Percentiles rank a stretch among this genome's conserved stretches.
Evolutionary conservation across 1,140 invertebrate genomes (phyloP).

Genomic region (Parasteatoda tepidariorum): DNA sequence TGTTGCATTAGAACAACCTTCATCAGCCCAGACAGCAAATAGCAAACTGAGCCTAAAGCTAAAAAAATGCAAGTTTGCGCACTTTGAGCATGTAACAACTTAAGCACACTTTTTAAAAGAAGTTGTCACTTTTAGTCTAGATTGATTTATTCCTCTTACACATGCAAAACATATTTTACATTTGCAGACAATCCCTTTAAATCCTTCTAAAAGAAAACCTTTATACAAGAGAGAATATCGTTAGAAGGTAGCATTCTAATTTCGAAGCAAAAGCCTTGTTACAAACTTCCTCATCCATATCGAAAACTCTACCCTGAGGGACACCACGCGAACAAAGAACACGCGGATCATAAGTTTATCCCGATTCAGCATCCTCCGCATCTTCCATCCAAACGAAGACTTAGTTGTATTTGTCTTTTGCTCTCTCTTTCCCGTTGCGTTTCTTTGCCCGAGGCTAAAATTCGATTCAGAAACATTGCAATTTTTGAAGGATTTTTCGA

Average conservation of each 20-base stretch:
- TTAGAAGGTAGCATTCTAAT: constrained; percentile 34
- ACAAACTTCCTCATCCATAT: constrained; percentile 44
- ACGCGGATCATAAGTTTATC: constrained; percentile 38
- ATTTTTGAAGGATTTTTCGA: constrained; percentile 27
- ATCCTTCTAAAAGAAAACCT: constrained; percentile 30
- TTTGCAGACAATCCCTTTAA: constrained; percentile 29
- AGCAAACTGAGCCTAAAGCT: no score
- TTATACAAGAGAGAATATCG: not conserved
- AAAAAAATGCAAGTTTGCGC: no score
- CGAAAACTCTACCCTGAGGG: not conserved
- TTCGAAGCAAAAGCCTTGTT: constrained; percentile 31
- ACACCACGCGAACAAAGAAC: constrained; percentile 30
- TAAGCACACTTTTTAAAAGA: no score
- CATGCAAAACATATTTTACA: no score
- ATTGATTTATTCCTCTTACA: no score
- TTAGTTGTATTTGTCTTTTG: constrained; percentile 19
- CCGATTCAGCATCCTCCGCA: constrained; percentile 11
- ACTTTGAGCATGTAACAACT: no score
- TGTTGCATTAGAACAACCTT: no score
- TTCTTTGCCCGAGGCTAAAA: not conserved
- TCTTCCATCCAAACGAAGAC: not conserved
- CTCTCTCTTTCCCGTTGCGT: not conserved
- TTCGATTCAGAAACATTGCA: constrained; percentile 20
- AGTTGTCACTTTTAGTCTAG: no score
- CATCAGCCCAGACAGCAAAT: no score